A percentile compares a stretch with the other conserved stretches of the same genome.
phyloP scores from a whole-genome alignment of 2,888 invertebrate species.

The Hypsopygia costalis region DNA sequence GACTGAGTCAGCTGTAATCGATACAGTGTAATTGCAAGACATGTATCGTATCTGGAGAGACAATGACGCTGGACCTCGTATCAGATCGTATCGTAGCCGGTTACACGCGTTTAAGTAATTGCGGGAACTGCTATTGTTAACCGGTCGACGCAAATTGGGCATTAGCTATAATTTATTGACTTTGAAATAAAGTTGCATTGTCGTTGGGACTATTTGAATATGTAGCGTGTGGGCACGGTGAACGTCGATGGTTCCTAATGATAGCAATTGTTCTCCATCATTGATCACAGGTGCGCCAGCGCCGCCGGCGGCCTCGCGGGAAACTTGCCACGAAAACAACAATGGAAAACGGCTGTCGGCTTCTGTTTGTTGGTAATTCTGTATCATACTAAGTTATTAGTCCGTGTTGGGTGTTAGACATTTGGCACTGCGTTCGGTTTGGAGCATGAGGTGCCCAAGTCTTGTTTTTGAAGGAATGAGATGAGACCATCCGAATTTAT shows the following conservation, averaged over 20 bases:
- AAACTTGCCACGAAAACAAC: constrained; percentile 23
- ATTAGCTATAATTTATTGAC: constrained; percentile 78
- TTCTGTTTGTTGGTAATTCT: constrained; percentile 7
- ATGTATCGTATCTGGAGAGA: constrained; percentile 70
- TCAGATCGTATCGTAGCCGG: constrained; percentile 72
- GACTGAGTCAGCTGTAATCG: constrained; percentile 72
- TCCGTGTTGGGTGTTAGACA: no score
- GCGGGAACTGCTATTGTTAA: constrained; percentile 78
- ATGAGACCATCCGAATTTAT: no score
- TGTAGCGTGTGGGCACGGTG: constrained; percentile 64
- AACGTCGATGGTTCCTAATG: constrained; percentile 64
- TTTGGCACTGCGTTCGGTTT: no score
- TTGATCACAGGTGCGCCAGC: constrained; percentile 65
- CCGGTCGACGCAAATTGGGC: constrained; percentile 77
- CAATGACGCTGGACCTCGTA: constrained; percentile 60
- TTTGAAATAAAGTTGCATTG: constrained; percentile 73
- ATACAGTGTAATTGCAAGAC: constrained; percentile 71
- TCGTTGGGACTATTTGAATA: constrained; percentile 70
- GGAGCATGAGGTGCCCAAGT: no score
- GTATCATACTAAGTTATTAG: no score
- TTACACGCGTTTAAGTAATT: constrained; percentile 80
- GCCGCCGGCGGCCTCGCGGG: constrained; percentile 27
- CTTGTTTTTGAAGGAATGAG: no score
- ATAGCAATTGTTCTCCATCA: constrained; percentile 76
- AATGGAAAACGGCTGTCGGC: constrained; percentile 19